phyloP scores from a whole-genome alignment of 2,113 vertebrate genomes.

The Eonycteris spelaea region DNA sequence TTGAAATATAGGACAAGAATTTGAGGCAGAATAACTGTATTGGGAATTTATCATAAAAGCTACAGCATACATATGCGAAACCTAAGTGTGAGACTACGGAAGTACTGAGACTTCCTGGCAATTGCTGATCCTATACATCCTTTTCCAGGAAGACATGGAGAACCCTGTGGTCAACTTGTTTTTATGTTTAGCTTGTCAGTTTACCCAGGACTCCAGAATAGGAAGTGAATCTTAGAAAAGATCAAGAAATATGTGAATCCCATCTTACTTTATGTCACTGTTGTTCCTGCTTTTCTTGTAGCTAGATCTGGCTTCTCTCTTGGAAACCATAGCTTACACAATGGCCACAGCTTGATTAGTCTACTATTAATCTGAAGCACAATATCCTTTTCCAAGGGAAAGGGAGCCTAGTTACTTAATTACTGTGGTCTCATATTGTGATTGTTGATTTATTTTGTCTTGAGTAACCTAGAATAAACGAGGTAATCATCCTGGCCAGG shows the following conservation, averaged over 20 bases:
- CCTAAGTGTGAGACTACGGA: neutral
- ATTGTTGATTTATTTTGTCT: neutral
- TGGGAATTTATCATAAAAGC: neutral
- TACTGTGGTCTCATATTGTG: neutral
- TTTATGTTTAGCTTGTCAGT: neutral
- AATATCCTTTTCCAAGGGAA: neutral
- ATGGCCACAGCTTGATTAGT: neutral
- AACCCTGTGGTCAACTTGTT: neutral
- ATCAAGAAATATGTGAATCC: neutral
- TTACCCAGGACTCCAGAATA: neutral
- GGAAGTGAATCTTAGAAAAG: neutral
- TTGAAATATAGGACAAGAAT: neutral
- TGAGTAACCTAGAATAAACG: neutral
- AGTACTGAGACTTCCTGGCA: neutral
- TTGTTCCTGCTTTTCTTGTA: neutral
- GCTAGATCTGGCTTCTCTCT: neutral
- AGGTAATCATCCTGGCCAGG: neutral
- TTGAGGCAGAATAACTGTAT: neutral
- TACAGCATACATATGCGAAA: neutral
- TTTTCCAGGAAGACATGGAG: neutral
- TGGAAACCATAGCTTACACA: neutral
- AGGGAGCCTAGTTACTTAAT: neutral
- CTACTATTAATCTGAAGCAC: neutral
- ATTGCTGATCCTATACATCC: neutral
- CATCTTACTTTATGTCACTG: neutral